These are phyloP conservation scores for Catocala sponsa DNA, from an alignment of 2,888 invertebrate genomes.

Conservation along the genomic window DNA sequence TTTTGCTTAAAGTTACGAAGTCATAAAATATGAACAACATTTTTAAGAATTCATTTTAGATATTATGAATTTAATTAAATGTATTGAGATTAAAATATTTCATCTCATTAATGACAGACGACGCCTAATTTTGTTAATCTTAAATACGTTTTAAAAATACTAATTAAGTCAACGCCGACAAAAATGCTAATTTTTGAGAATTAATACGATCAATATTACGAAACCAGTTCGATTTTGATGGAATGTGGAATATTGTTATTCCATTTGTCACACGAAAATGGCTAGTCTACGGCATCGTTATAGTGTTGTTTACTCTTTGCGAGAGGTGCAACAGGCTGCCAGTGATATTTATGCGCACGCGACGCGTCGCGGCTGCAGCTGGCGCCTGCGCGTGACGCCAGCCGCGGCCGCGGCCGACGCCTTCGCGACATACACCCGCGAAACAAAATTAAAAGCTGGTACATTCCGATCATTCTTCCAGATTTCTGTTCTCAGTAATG, in stretches of 20 bases:
- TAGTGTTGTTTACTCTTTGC: conserved; percentile 53
- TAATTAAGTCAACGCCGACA: conserved; percentile 42
- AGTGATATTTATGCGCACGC: conserved; percentile 56
- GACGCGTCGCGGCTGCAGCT: conserved; percentile 52
- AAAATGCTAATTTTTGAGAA: conserved; percentile 55
- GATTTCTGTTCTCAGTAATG: conserved; percentile 71
- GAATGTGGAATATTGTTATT: conserved; percentile 57
- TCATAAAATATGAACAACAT: neutral
- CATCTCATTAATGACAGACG: conserved; percentile 23
- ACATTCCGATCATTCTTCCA: conserved; percentile 75
- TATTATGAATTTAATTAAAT: conserved; percentile 1
- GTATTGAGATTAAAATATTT: conserved; percentile 13
- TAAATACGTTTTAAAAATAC: conserved; percentile 25
- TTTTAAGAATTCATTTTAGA: neutral
- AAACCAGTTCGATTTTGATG: conserved; percentile 54
- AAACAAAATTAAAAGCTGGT: conserved; percentile 76
- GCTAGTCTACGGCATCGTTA: conserved; percentile 38
- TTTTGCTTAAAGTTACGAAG: too few species aligned
- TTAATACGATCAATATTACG: conserved; percentile 48
- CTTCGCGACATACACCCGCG: conserved; percentile 64
- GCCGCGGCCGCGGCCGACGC: conserved; percentile 42
- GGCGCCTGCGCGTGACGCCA: conserved; percentile 73
- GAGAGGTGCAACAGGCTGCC: conserved; percentile 52
- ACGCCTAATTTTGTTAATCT: conserved; percentile 11
- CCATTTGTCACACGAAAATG: conserved; percentile 52